Conservation (phyloP, 2,797 vertebrate species). For the Sebastiscus tertius region DNA sequence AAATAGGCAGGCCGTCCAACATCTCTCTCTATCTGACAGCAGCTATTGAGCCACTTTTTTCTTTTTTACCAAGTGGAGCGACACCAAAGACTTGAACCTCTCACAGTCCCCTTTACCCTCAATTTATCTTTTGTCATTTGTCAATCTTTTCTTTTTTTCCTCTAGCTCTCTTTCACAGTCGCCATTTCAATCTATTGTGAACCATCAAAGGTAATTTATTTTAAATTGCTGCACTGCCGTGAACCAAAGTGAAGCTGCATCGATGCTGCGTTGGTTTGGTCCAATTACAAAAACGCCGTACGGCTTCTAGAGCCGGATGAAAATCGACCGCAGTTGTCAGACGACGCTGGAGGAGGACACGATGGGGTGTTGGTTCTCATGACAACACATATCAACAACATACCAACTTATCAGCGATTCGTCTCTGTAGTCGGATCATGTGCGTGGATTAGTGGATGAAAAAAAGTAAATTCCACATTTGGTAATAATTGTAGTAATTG, state of each 20-base stretch:
- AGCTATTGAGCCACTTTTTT: conserved; percentile 28
- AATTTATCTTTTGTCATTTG: conserved; percentile 55
- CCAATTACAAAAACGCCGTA: not conserved
- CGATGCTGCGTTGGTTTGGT: conserved; percentile 8
- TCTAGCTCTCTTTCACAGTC: conserved; percentile 1
- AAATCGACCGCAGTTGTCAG: conserved; percentile 12
- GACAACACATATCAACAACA: not conserved
- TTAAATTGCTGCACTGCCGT: conserved; percentile 27
- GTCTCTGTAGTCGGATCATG: not conserved
- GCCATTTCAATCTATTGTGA: conserved; percentile 46
- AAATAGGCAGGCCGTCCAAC: conserved; percentile 15
- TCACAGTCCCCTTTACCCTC: conserved; percentile 26
- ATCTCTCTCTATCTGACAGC: conserved; percentile 30
- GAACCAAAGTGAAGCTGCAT: conserved; percentile 23
- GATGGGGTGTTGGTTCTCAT: not conserved
- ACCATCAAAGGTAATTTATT: conserved; percentile 51
- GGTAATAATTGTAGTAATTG: not conserved
- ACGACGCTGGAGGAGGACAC: not conserved
- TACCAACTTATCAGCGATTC: not conserved
- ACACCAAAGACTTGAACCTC: conserved; percentile 46
- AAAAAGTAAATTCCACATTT: not conserved
- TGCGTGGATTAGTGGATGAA: not conserved
- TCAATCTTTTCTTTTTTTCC: conserved; percentile 13
- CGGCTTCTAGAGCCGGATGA: conserved; percentile 11
- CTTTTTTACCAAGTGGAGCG: conserved; percentile 22